Conservation (phyloP, 1,140 invertebrate genomes). For the Gyrodactylus salaris region DNA sequence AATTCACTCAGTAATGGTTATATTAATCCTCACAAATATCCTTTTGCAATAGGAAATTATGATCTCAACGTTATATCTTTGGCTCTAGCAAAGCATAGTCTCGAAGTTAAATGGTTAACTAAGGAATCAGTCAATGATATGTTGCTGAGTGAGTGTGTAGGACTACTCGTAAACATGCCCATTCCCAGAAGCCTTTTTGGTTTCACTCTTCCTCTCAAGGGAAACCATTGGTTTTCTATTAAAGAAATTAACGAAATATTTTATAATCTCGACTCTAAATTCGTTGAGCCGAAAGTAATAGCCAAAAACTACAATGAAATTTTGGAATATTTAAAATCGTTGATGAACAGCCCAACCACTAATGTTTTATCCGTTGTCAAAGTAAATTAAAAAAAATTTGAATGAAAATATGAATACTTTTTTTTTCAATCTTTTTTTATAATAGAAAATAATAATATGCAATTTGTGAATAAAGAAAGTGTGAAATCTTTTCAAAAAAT, state of each 20-base stretch:
- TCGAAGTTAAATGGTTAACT: not conserved
- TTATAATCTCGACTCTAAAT: not conserved
- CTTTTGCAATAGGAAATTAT: not conserved
- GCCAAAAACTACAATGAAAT: not conserved
- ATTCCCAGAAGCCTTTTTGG: not conserved
- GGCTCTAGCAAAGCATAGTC: not conserved
- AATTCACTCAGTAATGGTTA: not conserved
- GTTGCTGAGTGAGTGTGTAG: not conserved
- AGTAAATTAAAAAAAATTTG: too few relatives aligned
- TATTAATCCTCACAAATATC: not conserved
- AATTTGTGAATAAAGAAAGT: too few relatives aligned
- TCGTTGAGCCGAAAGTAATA: not conserved
- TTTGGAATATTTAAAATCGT: too few relatives aligned
- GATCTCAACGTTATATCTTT: not conserved
- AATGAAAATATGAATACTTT: too few relatives aligned
- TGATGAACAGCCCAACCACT: too few relatives aligned
- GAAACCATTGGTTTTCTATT: not conserved
- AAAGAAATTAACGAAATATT: not conserved
- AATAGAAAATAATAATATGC: too few relatives aligned
- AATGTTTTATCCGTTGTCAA: too few relatives aligned
- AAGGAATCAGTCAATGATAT: not conserved
- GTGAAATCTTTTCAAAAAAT: too few relatives aligned
- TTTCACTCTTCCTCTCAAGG: not conserved
- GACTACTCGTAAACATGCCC: not conserved
- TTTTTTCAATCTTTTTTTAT: too few relatives aligned